phyloP scores from a whole-genome alignment of 2,113 vertebrate species.

The Mobula birostris region DNA sequence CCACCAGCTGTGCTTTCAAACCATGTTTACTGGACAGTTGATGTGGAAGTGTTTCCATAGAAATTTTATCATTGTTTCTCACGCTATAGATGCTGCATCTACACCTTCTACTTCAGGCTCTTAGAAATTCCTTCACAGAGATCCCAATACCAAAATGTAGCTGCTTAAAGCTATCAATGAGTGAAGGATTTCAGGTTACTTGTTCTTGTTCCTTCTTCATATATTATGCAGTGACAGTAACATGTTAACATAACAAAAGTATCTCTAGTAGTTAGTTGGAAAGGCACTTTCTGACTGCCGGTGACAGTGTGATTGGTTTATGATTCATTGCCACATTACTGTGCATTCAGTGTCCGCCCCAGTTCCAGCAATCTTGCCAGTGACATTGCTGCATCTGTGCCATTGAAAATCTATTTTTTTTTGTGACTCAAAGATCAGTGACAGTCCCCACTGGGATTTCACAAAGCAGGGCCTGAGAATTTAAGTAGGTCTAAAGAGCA shows the following conservation, averaged over 20 bases:
- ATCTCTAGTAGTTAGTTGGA: neutral
- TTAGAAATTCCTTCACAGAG: too few relatives aligned
- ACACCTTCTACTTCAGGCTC: too few relatives aligned
- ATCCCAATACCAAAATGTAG: too few relatives aligned
- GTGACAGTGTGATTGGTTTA: neutral
- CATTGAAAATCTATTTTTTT: slow-evolving; percentile 8
- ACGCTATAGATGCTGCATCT: too few relatives aligned
- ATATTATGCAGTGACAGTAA: neutral
- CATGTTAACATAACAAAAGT: neutral
- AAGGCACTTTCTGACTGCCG: neutral
- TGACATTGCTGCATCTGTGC: slow-evolving; percentile 6
- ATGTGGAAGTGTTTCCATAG: too few relatives aligned
- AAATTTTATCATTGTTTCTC: too few relatives aligned
- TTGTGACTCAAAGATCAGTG: slow-evolving; percentile 19
- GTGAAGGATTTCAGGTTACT: too few relatives aligned
- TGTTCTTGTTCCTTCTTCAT: neutral
- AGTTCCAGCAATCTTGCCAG: neutral
- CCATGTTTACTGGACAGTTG: too few relatives aligned
- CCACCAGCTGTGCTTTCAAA: too few relatives aligned
- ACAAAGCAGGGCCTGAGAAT: neutral
- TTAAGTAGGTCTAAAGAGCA: neutral
- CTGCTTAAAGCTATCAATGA: too few relatives aligned
- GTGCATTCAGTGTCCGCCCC: neutral
- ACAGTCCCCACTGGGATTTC: slow-evolving; percentile 16
- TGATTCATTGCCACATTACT: slow-evolving; percentile 19